Evolutionary conservation across 2,797 vertebrate genomes (phyloP).

Genomic region (Propithecus deckenii): DNA sequence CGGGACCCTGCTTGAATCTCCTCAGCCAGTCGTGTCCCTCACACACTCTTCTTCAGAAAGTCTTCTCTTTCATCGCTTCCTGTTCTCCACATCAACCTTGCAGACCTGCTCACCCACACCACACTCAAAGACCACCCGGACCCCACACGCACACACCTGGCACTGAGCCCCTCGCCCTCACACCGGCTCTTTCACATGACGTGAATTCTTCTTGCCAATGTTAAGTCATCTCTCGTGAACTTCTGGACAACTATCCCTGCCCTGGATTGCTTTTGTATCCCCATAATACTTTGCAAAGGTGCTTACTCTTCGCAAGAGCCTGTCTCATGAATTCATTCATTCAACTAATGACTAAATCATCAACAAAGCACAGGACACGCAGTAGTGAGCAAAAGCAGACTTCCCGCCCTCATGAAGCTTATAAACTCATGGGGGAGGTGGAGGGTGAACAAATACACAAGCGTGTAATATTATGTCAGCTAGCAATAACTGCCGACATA

Average conservation of each 20-base stretch:
- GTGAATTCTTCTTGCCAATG: too few species aligned
- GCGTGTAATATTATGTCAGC: accelerated
- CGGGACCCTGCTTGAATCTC: not conserved
- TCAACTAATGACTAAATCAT: not conserved
- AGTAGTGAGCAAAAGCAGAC: not conserved
- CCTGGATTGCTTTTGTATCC: not conserved
- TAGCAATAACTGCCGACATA: not conserved
- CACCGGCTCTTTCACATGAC: not conserved
- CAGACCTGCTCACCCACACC: not conserved
- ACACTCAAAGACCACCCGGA: accelerated
- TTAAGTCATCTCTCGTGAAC: not conserved
- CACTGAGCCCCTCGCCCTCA: not conserved
- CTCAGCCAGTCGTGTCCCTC: not conserved
- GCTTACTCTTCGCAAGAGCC: not conserved
- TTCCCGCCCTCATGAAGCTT: not conserved
- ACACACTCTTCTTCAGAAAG: not conserved
- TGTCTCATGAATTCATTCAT: not conserved
- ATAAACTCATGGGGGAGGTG: not conserved
- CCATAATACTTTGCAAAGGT: not conserved
- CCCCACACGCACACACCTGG: not conserved
- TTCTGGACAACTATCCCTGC: not conserved
- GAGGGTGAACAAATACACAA: not conserved
- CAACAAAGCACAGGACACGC: not conserved
- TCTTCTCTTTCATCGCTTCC: not conserved
- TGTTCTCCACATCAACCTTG: not conserved